These are phyloP conservation scores for Aporophyla lueneburgensis DNA, from an alignment of 2,888 invertebrate species.

Conservation along the genomic window DNA sequence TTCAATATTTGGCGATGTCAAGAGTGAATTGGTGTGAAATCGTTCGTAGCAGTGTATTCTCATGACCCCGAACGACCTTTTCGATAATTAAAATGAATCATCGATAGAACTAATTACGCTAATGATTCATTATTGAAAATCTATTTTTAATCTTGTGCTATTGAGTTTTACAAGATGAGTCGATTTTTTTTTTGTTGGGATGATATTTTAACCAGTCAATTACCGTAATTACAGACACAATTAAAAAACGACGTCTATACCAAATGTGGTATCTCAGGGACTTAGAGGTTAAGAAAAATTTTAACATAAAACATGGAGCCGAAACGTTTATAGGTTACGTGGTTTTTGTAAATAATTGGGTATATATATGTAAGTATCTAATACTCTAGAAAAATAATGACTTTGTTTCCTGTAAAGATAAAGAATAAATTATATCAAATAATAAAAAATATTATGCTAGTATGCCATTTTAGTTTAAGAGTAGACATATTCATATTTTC, in stretches of 20 bases:
- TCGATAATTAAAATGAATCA: slow-evolving; percentile 43
- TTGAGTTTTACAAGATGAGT: slow-evolving; percentile 3
- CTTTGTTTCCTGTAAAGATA: neutral
- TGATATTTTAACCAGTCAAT: too few species aligned
- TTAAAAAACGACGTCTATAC: too few species aligned
- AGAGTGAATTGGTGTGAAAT: slow-evolving; percentile 85
- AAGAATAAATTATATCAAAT: too few species aligned
- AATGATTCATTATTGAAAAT: slow-evolving; percentile 52
- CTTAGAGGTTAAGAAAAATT: too few species aligned
- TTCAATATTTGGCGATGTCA: slow-evolving; percentile 83
- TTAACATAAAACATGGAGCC: neutral
- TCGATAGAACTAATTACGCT: slow-evolving; percentile 48
- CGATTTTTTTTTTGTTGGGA: slow-evolving; percentile 7
- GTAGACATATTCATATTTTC: too few species aligned
- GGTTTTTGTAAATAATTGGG: neutral
- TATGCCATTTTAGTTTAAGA: too few species aligned
- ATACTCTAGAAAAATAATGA: neutral
- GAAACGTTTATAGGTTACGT: neutral
- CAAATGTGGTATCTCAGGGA: too few species aligned
- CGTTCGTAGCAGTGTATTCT: slow-evolving; percentile 76
- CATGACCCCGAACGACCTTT: slow-evolving; percentile 78
- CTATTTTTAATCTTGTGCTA: neutral
- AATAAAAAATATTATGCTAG: neutral
- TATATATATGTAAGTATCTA: neutral
- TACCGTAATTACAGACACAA: too few species aligned